Conservation (phyloP, 2,797 vertebrate species). For the Rousettus madagascariensis region DNA sequence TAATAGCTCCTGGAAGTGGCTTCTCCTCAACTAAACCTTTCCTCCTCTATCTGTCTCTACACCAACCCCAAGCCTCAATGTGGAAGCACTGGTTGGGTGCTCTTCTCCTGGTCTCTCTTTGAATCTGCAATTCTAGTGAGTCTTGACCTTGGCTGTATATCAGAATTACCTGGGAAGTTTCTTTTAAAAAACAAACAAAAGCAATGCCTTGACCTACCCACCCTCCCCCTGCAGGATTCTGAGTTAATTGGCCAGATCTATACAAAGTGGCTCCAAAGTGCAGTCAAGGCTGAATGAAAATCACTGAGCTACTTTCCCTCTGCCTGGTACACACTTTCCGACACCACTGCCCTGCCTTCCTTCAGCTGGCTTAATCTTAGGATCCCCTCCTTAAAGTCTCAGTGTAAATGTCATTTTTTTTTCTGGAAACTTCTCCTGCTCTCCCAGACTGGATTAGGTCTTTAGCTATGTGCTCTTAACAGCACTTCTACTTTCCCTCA, state of each 20-base stretch:
- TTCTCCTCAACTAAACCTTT: not conserved
- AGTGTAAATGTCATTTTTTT: not conserved
- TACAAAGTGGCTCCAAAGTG: not conserved
- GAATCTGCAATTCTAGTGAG: not conserved
- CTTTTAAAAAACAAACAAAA: not conserved
- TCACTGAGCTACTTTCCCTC: not conserved
- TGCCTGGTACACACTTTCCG: not conserved
- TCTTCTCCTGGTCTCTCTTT: not conserved
- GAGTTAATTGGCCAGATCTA: not conserved
- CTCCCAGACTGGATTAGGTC: not conserved
- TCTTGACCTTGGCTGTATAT: not conserved
- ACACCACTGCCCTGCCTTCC: not conserved
- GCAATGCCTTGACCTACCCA: not conserved
- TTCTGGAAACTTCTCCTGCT: conserved; percentile 26
- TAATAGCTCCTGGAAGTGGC: not conserved
- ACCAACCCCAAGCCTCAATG: not conserved
- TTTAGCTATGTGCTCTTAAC: not conserved
- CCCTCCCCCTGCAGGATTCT: not conserved
- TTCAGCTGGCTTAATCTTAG: not conserved
- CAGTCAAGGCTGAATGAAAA: not conserved
- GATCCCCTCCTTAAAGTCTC: not conserved
- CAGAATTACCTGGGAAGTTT: not conserved
- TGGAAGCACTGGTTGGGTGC: not conserved
- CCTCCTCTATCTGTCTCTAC: not conserved
- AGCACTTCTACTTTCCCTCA: not conserved